Conservation (phyloP, 2,888 invertebrate genomes). For the Lasioglossum morio region DNA sequence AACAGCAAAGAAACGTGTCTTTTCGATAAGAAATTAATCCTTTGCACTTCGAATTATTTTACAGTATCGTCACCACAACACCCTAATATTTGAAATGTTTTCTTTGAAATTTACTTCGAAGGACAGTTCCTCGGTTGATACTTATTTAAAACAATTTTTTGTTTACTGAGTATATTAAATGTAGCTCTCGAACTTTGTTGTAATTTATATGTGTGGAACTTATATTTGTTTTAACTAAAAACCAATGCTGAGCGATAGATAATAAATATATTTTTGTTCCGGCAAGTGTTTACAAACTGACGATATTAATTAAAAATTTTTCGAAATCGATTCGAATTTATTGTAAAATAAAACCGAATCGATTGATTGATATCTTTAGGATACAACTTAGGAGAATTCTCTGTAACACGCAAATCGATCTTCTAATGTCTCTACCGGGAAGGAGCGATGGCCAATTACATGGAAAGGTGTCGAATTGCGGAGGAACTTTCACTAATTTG, state of each 20-base stretch:
- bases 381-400: not conserved
- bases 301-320: not conserved
- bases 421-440: conserved; percentile 14
- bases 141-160: too few species aligned
- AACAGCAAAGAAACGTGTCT: not conserved
- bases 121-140: too few species aligned
- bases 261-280: too few species aligned
- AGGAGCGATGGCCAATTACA: conserved; percentile 47
- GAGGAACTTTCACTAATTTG: conserved; percentile 66
- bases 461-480: conserved; percentile 65
- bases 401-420: not conserved
- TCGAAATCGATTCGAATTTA: not conserved
- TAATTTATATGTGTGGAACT: too few species aligned
- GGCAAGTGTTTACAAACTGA: not conserved
- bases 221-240: too few species aligned
- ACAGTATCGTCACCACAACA: too few species aligned
- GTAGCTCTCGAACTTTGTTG: too few species aligned
- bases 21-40: not conserved
- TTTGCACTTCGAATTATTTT: too few species aligned
- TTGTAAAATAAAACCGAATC: not conserved
- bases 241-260: too few species aligned
- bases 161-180: too few species aligned
- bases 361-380: not conserved
- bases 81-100: too few species aligned
- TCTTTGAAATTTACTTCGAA: too few species aligned